A percentile compares a stretch with the other conserved stretches of the same genome.
Evolutionary conservation across 1,140 invertebrate species (phyloP).

Genomic region (Solen grandis): DNA sequence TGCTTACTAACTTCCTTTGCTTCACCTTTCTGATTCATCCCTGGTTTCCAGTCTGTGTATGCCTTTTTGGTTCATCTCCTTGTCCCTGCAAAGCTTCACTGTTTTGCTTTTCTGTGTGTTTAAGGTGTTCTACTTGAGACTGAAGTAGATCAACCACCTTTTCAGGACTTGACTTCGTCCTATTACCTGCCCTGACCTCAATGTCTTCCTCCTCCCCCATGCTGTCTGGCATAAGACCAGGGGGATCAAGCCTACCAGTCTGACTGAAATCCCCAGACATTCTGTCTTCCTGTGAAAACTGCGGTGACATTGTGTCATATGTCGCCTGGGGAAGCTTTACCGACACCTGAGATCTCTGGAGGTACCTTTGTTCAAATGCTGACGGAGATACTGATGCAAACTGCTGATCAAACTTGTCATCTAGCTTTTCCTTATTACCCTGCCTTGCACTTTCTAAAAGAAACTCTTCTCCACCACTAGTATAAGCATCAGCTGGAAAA

Average conservation of each 20-base stretch:
- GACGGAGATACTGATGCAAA: not conserved
- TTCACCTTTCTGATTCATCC: not conserved
- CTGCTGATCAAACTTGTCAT: not conserved
- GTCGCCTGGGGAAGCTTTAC: constrained; percentile 44
- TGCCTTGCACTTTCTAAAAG: not conserved
- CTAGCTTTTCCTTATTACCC: not conserved
- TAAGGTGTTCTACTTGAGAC: not conserved
- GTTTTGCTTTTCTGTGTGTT: not conserved
- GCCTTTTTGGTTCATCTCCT: not conserved
- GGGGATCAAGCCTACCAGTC: not conserved
- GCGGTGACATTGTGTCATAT: constrained; percentile 39
- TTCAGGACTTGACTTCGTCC: not conserved
- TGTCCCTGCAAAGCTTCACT: not conserved
- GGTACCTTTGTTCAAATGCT: constrained; percentile 9
- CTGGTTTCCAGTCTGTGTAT: not conserved
- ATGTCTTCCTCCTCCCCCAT: not conserved
- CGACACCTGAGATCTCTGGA: constrained; percentile 46
- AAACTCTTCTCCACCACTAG: constrained; percentile 35
- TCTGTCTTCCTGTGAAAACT: constrained; percentile 31
- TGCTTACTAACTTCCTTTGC: not conserved
- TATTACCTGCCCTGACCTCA: not conserved
- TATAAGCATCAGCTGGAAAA: not conserved
- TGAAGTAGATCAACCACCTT: constrained; percentile 24
- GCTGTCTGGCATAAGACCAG: constrained; percentile 2
- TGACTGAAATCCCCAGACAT: too few species aligned